Evolutionary conservation across 2,113 vertebrate species (phyloP), one percentile per base, ranked within the genome.

Genomic region (Nyctibius bracteatus): DNA sequence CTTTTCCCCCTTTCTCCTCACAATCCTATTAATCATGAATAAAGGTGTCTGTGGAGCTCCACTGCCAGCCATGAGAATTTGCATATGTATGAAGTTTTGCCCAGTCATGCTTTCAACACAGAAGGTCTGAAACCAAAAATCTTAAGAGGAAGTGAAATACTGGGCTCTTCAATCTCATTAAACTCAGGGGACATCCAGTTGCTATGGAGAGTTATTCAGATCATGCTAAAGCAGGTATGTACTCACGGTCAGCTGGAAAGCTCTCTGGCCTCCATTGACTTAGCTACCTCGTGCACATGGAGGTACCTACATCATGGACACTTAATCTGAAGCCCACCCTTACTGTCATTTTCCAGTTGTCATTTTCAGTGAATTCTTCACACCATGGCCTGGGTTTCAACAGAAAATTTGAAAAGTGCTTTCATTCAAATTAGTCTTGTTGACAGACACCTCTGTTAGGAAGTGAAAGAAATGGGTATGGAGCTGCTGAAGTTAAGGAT

Each of bases 181-280:
- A 73, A 44, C 7, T 33, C 47, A 43, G 33, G 11, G 55, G 12
- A 87, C 9, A 75, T 47, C 11, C 41, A 61, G 71, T 68, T 90
- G 37, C 71, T 44, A 12, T 12, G 35, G 43, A 78, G 54, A 85
- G 19, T 72, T 90, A 46, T 44, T 88, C 1, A 23, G 52, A 52
- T 52, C 4, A 6, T 57, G 8, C 10, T 82, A 61, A 73, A 7
- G 4, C 0, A 9, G 10, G 6, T 51, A 28, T 0, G 0, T 57
- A 28, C 12, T 7, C 0, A 0, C 8, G 19, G 23, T 77, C 46
- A 86, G 13, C n/a, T 83, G n/a, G 41, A 66, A 41, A 62, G 14
- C 9, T 73, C 49, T 28, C 12, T 22, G 30, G 23, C 10, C 25
- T 81, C 35, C 49, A 12, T 3, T 25, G 35, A 44, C 16, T 47